A percentile compares a stretch with the other conserved stretches of the same genome.
These are phyloP conservation scores for Patella pellucida DNA, from an alignment of 2,888 invertebrate species.

Conservation along the genomic window DNA sequence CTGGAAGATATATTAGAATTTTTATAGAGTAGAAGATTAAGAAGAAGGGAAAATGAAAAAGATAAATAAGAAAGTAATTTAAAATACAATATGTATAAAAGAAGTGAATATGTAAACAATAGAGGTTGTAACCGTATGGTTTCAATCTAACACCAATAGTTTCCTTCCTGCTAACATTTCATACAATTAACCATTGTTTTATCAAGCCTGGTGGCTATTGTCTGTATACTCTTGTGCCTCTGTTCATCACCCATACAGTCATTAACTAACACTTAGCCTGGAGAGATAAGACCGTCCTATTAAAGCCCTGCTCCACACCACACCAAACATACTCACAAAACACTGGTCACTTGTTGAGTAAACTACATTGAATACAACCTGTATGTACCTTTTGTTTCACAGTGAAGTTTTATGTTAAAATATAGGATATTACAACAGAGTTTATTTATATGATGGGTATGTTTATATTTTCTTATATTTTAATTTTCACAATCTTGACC, in stretches of 20 bases:
- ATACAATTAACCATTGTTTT: constrained; percentile 27
- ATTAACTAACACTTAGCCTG: constrained; percentile 12
- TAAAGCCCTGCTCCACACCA: not conserved
- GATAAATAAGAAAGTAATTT: no score
- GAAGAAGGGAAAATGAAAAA: no score
- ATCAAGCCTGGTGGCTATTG: constrained; percentile 21
- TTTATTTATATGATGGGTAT: no score
- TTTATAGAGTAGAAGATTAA: no score
- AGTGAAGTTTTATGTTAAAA: no score
- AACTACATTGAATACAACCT: no score
- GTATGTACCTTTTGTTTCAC: no score
- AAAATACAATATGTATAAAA: no score
- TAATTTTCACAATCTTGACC: no score
- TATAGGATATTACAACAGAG: no score
- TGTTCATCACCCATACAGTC: constrained; percentile 8
- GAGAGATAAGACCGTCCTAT: not conserved
- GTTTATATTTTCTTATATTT: no score
- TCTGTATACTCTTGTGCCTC: constrained; percentile 13
- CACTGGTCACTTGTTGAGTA: not conserved
- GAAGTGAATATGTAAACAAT: not conserved
- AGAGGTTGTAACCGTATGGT: constrained; percentile 14
- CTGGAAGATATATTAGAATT: no score
- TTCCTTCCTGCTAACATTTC: constrained; percentile 20
- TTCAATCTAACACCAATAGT: constrained; percentile 19
- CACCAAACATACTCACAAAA: not conserved